Percentiles rank a stretch among this genome's conserved stretches.
Conservation (phyloP, 2,888 invertebrate genomes). For the Leptogaster cylindrica region DNA sequence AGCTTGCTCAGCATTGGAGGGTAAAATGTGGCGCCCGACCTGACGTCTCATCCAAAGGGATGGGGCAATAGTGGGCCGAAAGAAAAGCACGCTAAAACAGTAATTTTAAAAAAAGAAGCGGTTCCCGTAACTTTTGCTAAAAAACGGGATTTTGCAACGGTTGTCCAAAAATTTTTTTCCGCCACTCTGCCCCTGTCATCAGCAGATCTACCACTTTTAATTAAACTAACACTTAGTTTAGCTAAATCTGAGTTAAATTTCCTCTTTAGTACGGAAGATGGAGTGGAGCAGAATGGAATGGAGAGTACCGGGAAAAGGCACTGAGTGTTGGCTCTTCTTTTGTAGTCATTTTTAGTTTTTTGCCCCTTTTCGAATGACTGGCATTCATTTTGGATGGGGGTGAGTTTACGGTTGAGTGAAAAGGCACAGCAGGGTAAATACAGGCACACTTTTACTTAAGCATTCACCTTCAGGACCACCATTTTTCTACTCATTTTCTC, state of each 20-base stretch:
- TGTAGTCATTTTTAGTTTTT: slow-evolving; percentile 28
- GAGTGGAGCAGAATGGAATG: background rate
- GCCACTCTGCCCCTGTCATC: slow-evolving; percentile 1
- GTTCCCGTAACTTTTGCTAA: background rate
- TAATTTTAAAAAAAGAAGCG: background rate
- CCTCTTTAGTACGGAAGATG: slow-evolving; percentile 17
- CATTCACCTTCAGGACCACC: too few relatives aligned
- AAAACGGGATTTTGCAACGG: background rate
- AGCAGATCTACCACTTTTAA: slow-evolving; percentile 27
- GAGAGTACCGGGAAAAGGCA: slow-evolving; percentile 1
- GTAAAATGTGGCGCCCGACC: too few relatives aligned
- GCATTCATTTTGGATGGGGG: slow-evolving; percentile 33
- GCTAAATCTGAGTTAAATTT: slow-evolving; percentile 32
- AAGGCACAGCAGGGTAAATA: slow-evolving; percentile 16
- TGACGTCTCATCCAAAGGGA: too few relatives aligned
- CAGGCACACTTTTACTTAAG: too few relatives aligned
- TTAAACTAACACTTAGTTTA: slow-evolving; percentile 32
- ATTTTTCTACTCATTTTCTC: background rate
- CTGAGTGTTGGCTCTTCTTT: slow-evolving; percentile 15
- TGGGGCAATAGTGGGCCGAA: background rate
- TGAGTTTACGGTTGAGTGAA: slow-evolving; percentile 29
- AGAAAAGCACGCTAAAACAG: slow-evolving; percentile 7
- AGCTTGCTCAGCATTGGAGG: too few relatives aligned
- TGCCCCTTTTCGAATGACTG: slow-evolving; percentile 27
- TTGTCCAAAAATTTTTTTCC: slow-evolving; percentile 16